Evolutionary conservation across 2,113 vertebrate genomes (phyloP), one percentile per base, ranked within the genome.

Genomic region (Notarius quadriscutis): DNA sequence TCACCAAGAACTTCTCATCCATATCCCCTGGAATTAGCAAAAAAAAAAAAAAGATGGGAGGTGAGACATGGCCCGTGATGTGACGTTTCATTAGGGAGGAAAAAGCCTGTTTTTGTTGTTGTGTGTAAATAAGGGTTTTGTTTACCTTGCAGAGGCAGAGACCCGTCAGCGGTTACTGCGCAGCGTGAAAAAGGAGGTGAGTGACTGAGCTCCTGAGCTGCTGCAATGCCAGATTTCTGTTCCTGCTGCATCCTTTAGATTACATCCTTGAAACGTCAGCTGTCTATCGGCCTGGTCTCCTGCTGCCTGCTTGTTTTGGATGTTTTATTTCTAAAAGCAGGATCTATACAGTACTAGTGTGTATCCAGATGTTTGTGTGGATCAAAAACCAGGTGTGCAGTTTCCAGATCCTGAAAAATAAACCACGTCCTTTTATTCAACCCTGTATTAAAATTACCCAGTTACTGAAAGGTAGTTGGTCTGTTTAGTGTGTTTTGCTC

Each of bases 131-230:
- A 25, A 60, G 62, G 69, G 85, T 94, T 95, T 90, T 93, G 93
- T 89, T 93, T 87, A 53, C 30, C 81, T 93, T 92, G 92, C 95
- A 97, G 97, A 97, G 90, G 95, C 95, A 83, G 97, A 98, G 95
- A 97, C 96, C 91, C 96, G 97, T 63, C 97, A 99, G 96, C 96
- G 95, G 91, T 92, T 98, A 93, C 96, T 98, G 94, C 96, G 97
- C 94, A 97, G 95, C 84, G 97, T 97, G 85, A 98, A 98, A 94
- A 97, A 99, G 94, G 97, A 99, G 97, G 97, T 97, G 86, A 86
- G 95, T 93, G 86, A 78, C 90, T 87, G 60, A 53, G 58, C 85
- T 85, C 71, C 1, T 67, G 71, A 17, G n/a, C 20, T 48, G 27
- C 60, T 14, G 22, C 65, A 71, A 18, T 48, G 48, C 50, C 27